These are phyloP conservation scores for Propithecus perrieri DNA, from an alignment of 2,797 vertebrate species.

Conservation along the genomic window DNA sequence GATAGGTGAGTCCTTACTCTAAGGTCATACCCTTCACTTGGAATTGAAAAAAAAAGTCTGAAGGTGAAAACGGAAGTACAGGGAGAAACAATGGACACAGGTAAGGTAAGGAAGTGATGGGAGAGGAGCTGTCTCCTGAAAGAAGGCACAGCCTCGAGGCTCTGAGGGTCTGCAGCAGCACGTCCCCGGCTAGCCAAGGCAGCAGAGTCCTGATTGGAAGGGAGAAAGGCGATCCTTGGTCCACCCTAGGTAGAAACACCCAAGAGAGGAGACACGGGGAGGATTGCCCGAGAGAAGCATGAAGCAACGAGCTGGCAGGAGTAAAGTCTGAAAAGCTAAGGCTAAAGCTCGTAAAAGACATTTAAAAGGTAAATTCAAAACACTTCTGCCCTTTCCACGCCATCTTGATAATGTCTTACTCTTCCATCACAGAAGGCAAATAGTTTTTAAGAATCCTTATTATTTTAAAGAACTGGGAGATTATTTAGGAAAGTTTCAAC, in stretches of 20 bases:
- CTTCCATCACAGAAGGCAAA: background rate
- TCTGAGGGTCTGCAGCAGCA: background rate
- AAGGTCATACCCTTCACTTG: background rate
- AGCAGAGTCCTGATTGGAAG: background rate
- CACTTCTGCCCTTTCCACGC: background rate
- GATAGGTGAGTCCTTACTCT: background rate
- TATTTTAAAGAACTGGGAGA: background rate
- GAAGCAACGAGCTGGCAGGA: background rate
- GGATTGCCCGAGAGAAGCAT: background rate
- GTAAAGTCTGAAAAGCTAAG: background rate
- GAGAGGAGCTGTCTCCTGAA: background rate
- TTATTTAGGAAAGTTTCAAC: background rate
- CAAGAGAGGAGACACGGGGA: background rate
- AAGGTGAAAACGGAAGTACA: background rate
- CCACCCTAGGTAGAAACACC: background rate
- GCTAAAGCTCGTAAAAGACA: background rate
- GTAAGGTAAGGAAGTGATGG: background rate
- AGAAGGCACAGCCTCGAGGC: conserved; percentile 27
- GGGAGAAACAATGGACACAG: background rate
- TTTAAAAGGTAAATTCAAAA: background rate
- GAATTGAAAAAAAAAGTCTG: background rate
- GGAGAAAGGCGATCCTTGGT: background rate
- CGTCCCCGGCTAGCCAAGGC: background rate
- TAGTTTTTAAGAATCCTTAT: background rate
- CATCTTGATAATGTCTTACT: background rate